Base-by-base conservation (phyloP, 2,888 invertebrate species). In the Lissocephala sabroskyi region DNA sequence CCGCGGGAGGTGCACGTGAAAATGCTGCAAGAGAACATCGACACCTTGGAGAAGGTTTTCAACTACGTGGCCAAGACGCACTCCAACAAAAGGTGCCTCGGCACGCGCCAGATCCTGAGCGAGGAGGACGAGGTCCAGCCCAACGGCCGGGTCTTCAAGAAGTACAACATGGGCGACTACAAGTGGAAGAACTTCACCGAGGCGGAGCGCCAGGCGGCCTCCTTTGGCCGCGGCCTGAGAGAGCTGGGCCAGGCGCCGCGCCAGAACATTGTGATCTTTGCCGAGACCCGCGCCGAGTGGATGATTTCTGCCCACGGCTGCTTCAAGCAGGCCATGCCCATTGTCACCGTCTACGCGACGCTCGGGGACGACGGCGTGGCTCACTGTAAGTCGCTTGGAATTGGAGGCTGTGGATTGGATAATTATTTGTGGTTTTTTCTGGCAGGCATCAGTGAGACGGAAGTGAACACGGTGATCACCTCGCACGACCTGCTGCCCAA, bases 201-300 rank as follows among this genome's bases (percentile, higher is more conserved):
- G 65, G 90, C 81, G 64, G 92, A 94, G 78, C 85, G 86, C n/a
- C 86, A 92, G 80, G 91, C 96, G 3, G 85, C 88, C 0, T 86
- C 90, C 66, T 92, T 98, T 84, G 94, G 95, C 40, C 90, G 91
- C 49, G 98, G 98, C 1, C 86, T 99, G 56, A 88, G 92, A 32
- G 91, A 90, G 74, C 85, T 95, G 29, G 96, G 96, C 19, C 89
- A 92, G 73, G 84, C 86, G 65, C 90, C 92, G 6, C 87, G 88
- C 7, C 86, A 89, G 56, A 94, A 93, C 83, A 88, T 98, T 63
- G 96, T 94, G 46, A 91, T 99, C 79, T 98, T 97, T 87, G 97
- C 98, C 0, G 99, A 99, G 86, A 99, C 98, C 0, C 88, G 98
- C 65, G 95, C 95, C 40, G 98, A 99, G 86, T 99, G 99, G 99